Percentiles rank a stretch among this genome's conserved stretches.
phyloP scores from a whole-genome alignment of 2,113 vertebrate genomes.

The Lethenteron reissneri region DNA sequence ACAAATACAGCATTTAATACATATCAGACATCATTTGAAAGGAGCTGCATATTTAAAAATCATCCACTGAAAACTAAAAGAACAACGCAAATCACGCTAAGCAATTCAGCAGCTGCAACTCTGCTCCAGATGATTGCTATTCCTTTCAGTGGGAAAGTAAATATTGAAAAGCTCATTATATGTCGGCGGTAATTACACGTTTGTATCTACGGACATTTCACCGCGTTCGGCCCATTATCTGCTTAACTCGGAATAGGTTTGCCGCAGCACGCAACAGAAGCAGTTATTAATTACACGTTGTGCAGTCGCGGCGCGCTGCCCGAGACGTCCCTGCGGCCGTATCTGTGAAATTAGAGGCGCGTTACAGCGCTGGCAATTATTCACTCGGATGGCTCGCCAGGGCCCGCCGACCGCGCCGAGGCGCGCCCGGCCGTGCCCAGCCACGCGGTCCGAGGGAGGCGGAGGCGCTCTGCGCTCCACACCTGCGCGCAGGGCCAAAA shows the following conservation, averaged over 20 bases:
- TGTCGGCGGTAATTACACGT: constrained; percentile 3
- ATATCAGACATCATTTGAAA: too few species aligned
- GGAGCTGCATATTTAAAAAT: too few species aligned
- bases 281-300: not conserved
- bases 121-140: too few species aligned
- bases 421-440: too few species aligned
- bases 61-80: too few species aligned
- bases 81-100: too few species aligned
- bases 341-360: constrained; percentile 2
- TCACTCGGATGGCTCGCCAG: not conserved
- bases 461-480: too few species aligned
- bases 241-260: not conserved
- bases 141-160: not conserved
- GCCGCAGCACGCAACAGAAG: not conserved
- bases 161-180: not conserved
- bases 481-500: too few species aligned
- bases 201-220: not conserved
- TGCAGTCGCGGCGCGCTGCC: not conserved
- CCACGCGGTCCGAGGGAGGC: too few species aligned
- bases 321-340: not conserved
- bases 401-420: too few species aligned
- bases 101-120: too few species aligned
- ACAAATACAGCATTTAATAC: too few species aligned
- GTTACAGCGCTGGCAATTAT: not conserved
- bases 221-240: constrained; percentile 1